Conservation (phyloP, 2,113 vertebrate genomes). For the Sclerurus mexicanus region DNA sequence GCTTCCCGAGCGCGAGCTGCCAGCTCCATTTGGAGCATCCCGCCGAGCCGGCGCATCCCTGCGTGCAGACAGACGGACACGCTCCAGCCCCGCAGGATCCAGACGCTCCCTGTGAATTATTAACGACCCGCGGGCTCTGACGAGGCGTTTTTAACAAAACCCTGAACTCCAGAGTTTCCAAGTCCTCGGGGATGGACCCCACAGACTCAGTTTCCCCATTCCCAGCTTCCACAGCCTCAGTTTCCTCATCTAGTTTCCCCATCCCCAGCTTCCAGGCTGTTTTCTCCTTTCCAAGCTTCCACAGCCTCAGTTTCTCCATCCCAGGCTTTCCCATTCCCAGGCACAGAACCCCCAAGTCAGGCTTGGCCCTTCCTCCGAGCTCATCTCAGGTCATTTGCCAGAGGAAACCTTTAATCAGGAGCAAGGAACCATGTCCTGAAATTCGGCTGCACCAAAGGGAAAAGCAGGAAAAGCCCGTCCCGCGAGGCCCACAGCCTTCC, state of each 20-base stretch:
- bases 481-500: background rate
- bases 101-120: slow-evolving; percentile 25
- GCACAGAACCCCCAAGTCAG: background rate
- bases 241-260: background rate
- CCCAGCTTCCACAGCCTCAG: background rate
- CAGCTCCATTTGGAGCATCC: slow-evolving; percentile 50
- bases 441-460: background rate
- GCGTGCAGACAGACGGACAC: slow-evolving; percentile 48
- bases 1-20: slow-evolving; percentile 45
- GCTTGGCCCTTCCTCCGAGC: background rate
- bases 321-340: background rate
- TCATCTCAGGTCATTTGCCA: background rate
- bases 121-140: slow-evolving; percentile 17
- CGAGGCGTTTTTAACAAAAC: slow-evolving; percentile 6
- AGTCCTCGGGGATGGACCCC: background rate
- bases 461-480: slow-evolving; percentile 52
- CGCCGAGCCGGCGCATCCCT: slow-evolving; percentile 19
- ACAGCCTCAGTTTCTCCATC: background rate
- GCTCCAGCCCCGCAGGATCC: slow-evolving; percentile 31
- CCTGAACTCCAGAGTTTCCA: background rate
- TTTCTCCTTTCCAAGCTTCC: background rate
- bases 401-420: slow-evolving; percentile 53
- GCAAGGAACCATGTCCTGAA: background rate
- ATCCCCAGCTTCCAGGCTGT: too few relatives aligned
- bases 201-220: background rate